A percentile compares a stretch with the other conserved stretches of the same genome.
Conservation (phyloP, 2,888 invertebrate genomes). For the Hypercompe scribonia region DNA sequence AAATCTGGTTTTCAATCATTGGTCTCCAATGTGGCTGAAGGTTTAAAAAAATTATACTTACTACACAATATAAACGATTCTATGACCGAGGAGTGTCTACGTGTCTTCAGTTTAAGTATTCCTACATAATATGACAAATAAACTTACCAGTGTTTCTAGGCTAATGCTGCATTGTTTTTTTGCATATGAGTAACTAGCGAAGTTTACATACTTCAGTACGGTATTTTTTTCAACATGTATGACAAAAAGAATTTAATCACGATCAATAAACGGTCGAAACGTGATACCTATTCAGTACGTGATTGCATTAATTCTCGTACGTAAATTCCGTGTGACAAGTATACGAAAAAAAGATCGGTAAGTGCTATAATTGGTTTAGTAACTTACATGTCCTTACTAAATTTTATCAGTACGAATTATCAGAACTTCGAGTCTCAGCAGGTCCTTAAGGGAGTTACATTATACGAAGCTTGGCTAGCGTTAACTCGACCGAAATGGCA, state of each 20-base stretch:
- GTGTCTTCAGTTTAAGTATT: neutral
- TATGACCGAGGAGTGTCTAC: neutral
- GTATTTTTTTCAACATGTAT: too few relatives aligned
- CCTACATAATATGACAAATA: too few relatives aligned
- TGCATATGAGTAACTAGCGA: too few relatives aligned
- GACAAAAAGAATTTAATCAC: too few relatives aligned
- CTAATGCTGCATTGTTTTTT: too few relatives aligned
- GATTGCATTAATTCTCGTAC: too few relatives aligned
- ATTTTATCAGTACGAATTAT: neutral
- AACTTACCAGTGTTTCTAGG: neutral
- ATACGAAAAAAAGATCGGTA: neutral
- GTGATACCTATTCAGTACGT: too few relatives aligned
- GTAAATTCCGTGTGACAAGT: too few relatives aligned
- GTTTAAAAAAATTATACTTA: neutral
- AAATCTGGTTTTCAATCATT: too few relatives aligned
- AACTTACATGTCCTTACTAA: neutral
- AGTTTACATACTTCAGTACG: too few relatives aligned
- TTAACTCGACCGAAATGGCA: neutral
- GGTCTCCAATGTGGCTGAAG: too few relatives aligned
- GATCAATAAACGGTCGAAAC: too few relatives aligned
- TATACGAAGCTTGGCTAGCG: neutral
- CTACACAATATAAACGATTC: neutral
- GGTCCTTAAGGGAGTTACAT: neutral
- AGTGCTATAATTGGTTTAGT: neutral
- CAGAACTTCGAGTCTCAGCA: neutral